These are phyloP conservation scores for Drosophila melanogaster DNA, from an alignment of 1,140 invertebrate genomes.

Conservation along the genomic window DNA sequence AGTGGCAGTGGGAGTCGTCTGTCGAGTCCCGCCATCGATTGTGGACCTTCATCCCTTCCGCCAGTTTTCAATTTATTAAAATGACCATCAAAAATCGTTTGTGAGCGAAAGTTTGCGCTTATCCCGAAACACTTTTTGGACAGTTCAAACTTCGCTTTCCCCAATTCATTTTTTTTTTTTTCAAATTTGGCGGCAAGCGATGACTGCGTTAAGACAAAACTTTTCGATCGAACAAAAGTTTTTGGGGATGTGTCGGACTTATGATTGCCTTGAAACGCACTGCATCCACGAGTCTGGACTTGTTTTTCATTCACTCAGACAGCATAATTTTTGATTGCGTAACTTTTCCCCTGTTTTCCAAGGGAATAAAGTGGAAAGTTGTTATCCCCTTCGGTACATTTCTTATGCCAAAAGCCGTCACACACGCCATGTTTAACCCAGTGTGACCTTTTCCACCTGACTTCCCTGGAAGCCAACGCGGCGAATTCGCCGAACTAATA, in stretches of 20 bases:
- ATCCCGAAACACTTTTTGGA: slow-evolving; percentile 79
- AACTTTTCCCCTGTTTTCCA: slow-evolving; percentile 30
- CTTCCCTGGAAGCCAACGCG: slow-evolving; percentile 39
- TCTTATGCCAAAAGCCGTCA: slow-evolving; percentile 57
- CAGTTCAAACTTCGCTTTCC: slow-evolving; percentile 49
- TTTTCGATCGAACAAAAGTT: slow-evolving; percentile 43
- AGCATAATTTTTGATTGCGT: slow-evolving; percentile 68
- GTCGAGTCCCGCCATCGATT: slow-evolving; percentile 46
- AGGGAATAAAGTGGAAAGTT: slow-evolving; percentile 42
- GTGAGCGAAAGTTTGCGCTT: slow-evolving; percentile 66
- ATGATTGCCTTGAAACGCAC: slow-evolving; percentile 54
- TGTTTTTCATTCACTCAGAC: slow-evolving; percentile 45
- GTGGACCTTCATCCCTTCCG: slow-evolving; percentile 52
- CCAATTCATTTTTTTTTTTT: background rate
- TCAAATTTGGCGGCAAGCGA: slow-evolving; percentile 25
- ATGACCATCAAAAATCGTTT: slow-evolving; percentile 79
- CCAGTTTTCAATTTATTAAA: slow-evolving; percentile 80
- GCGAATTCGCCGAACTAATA: slow-evolving; percentile 60
- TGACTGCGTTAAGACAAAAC: slow-evolving; percentile 49
- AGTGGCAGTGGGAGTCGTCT: slow-evolving; percentile 26
- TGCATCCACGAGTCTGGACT: slow-evolving; percentile 45
- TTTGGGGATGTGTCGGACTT: slow-evolving; percentile 42
- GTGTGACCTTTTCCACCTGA: slow-evolving; percentile 57
- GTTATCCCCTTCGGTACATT: slow-evolving; percentile 34
- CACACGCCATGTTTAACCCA: slow-evolving; percentile 31